Evolutionary conservation across 2,797 vertebrate species (phyloP), one percentile per base, ranked within the genome.

Genomic region (Coluber constrictor): DNA sequence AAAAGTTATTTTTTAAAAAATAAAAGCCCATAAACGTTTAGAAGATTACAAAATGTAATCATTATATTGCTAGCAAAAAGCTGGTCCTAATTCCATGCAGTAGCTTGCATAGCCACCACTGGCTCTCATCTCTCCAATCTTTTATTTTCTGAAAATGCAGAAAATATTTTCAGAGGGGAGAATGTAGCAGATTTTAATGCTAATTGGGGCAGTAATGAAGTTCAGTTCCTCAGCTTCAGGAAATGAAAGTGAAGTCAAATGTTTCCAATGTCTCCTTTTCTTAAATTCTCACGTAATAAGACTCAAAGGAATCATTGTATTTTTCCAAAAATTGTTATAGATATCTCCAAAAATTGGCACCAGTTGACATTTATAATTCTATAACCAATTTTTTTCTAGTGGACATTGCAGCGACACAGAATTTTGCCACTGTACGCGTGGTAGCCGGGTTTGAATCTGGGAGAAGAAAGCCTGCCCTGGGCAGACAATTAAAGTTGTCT

Each of bases 131-230:
- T n/a, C 0, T 27, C 8, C 6, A 37, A 27, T 47, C 2, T 29
- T 47, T 23, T 79, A 87, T 91, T 86, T 91, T 86, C 90, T 54
- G 89, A 89, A 95, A 93, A 74, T 63, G 32, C 2, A 74, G 56
- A 94, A 95, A 95, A 66, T 95, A 74, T 92, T 25, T 70, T 57
- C 91, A 27, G 37, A 95, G 90, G 83, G 83, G 56, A 29, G 55
- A 55, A 29, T 54, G 63, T 95, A 92, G 74, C 61, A 92, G 43
- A 92, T 32, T 86, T 56, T 83, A 88, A 94, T 63, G 4, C 94
- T 94, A 95, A 94, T 92, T 47, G 88, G n/a, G 56, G 86, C 16
- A 61, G 12, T 20, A 91, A 87, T 56, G 93, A 93, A 25, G 9
- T 93, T 92, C 57, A 95, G 51, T 3, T 91, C 10, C 94, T 88